Percentiles rank a stretch among this genome's conserved stretches.
These are phyloP conservation scores for Xenus cinereus DNA, from an alignment of 2,113 vertebrate genomes.

Conservation along the genomic window DNA sequence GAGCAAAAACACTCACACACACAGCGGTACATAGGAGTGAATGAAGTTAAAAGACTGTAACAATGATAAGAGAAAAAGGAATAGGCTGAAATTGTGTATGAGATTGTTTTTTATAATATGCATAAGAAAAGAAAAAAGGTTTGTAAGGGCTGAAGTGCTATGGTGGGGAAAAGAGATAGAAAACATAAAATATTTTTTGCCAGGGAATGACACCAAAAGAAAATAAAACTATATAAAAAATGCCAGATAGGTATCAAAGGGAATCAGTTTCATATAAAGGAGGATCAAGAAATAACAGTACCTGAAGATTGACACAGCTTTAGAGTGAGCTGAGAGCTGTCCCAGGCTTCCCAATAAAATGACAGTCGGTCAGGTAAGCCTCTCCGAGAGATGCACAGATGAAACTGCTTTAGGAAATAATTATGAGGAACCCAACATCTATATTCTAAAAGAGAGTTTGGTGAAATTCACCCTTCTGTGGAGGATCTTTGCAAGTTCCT, in stretches of 20 bases:
- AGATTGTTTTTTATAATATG: background rate
- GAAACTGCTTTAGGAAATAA: slow-evolving; percentile 10
- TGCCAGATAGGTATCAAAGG: slow-evolving; percentile 22
- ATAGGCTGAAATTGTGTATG: background rate
- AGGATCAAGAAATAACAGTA: slow-evolving; percentile 57
- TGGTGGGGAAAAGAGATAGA: background rate
- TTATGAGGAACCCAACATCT: background rate
- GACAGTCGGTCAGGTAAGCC: background rate
- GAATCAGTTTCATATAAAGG: slow-evolving; percentile 58
- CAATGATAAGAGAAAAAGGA: background rate
- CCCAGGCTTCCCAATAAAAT: slow-evolving; percentile 32
- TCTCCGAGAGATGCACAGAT: background rate
- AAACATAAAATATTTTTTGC: background rate
- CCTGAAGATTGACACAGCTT: slow-evolving; percentile 56
- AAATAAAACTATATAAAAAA: slow-evolving; percentile 38
- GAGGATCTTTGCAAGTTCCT: background rate
- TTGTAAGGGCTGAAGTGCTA: background rate
- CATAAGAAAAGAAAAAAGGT: background rate
- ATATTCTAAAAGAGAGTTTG: background rate
- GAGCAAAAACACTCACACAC: background rate
- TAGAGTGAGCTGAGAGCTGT: slow-evolving; percentile 31
- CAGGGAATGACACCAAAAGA: slow-evolving; percentile 16
- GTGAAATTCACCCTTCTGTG: background rate
- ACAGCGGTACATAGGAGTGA: background rate
- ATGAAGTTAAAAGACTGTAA: background rate